A percentile compares a stretch with the other conserved stretches of the same genome.
Evolutionary conservation across 2,888 invertebrate genomes (phyloP).

Genomic region (Xestobium rufovillosum): DNA sequence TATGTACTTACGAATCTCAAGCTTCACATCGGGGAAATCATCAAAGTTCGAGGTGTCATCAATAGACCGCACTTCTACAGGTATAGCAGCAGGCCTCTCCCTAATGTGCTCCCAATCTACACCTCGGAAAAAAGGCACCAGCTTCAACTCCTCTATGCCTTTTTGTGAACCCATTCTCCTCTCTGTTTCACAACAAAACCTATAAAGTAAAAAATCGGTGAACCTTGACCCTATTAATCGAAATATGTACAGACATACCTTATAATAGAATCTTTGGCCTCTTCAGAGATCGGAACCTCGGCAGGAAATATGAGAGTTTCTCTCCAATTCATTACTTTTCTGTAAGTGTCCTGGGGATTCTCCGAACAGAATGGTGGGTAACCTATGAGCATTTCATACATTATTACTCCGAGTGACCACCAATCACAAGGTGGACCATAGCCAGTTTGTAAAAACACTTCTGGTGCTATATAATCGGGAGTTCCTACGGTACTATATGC

Average conservation of each 20-base stretch:
- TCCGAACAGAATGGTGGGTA: constrained; percentile 99
- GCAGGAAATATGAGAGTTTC: constrained; percentile 98
- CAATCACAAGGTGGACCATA: constrained; percentile 98
- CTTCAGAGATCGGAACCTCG: constrained; percentile 97
- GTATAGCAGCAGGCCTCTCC: constrained; percentile 96
- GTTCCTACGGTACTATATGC: constrained; percentile 95
- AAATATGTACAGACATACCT: constrained; percentile 31
- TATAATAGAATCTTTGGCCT: constrained; percentile 90
- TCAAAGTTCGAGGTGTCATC: constrained; percentile 99
- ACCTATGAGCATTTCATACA: constrained; percentile 99
- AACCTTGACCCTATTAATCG: neutral
- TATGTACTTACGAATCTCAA: constrained; percentile 86
- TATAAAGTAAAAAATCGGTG: constrained; percentile 35
- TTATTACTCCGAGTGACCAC: constrained; percentile 99
- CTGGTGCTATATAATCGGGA: constrained; percentile 99
- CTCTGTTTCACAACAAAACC: constrained; percentile 96
- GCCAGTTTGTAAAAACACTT: constrained; percentile 96
- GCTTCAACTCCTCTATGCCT: constrained; percentile 89
- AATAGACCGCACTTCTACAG: constrained; percentile 95
- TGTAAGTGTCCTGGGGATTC: constrained; percentile 93
- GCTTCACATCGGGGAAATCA: constrained; percentile 98
- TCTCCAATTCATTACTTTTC: constrained; percentile 99
- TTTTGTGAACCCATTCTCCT: constrained; percentile 82
- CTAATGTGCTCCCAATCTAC: constrained; percentile 99
- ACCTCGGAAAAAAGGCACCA: constrained; percentile 88